These are phyloP conservation scores for Bombus vancouverensis DNA, from an alignment of 1,140 invertebrate species.

Conservation along the genomic window DNA sequence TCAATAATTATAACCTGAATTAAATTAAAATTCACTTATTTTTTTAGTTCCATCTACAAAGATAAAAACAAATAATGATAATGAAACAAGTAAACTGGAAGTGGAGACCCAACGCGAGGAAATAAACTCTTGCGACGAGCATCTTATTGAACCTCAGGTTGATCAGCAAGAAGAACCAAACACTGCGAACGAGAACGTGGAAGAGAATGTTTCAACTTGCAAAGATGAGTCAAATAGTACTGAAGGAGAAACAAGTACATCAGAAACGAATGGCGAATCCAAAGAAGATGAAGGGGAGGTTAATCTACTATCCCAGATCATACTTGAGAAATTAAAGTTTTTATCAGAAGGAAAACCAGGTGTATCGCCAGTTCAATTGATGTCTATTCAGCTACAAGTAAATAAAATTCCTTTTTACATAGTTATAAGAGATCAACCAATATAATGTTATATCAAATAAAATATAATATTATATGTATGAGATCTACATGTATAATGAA, in stretches of 20 bases:
- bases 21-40: not conserved
- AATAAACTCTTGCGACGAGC: constrained; percentile 7
- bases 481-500: not conserved
- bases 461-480: not conserved
- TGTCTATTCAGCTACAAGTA: constrained; percentile 87
- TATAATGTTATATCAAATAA: not conserved
- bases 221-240: constrained; percentile 24
- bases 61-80: constrained; percentile 29
- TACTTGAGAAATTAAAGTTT: constrained; percentile 86
- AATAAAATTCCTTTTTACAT: constrained; percentile 46
- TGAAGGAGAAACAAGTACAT: constrained; percentile 64
- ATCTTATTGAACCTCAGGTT: not conserved
- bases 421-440: not conserved
- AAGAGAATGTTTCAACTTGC: not conserved
- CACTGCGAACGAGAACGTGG: not conserved
- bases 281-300: constrained; percentile 69
- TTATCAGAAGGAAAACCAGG: constrained; percentile 85
- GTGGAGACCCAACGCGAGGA: constrained; percentile 23
- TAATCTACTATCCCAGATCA: constrained; percentile 79
- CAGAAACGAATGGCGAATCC: not conserved
- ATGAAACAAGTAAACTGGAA: constrained; percentile 2
- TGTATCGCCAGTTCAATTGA: constrained; percentile 86
- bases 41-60: constrained; percentile 50
- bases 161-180: constrained; percentile 26
- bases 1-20: not conserved